Percentiles rank a stretch among this genome's conserved stretches.
phyloP scores from a whole-genome alignment of 2,888 invertebrate genomes.

The Leistus spinibarbis region DNA sequence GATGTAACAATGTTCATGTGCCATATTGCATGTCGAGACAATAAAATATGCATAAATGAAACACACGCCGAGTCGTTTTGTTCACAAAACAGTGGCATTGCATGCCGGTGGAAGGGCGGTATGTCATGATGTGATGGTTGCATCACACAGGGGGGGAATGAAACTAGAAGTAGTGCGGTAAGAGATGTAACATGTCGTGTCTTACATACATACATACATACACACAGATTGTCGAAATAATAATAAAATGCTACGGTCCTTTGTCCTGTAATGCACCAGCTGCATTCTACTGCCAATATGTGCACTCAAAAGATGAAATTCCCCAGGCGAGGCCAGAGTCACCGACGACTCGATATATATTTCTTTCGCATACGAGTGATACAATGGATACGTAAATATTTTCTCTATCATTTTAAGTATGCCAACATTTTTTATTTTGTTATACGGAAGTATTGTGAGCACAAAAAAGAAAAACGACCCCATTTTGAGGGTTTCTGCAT shows the following conservation, averaged over 20 bases:
- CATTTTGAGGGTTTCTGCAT: too few relatives aligned
- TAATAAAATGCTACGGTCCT: slow-evolving; percentile 36
- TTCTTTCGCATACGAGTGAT: background rate
- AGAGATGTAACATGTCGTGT: slow-evolving; percentile 13
- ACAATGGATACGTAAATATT: too few relatives aligned
- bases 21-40: slow-evolving; percentile 17
- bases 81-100: background rate
- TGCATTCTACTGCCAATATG: slow-evolving; percentile 36
- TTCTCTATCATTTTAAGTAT: too few relatives aligned
- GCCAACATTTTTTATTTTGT: too few relatives aligned
- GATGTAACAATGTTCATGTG: background rate
- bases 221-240: slow-evolving; percentile 39
- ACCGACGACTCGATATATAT: background rate
- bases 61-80: background rate
- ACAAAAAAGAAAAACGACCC: too few relatives aligned
- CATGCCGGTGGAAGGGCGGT: background rate
- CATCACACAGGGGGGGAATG: background rate
- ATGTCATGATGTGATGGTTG: background rate
- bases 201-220: too few relatives aligned
- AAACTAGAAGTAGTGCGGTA: background rate
- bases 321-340: slow-evolving; percentile 1
- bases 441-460: too few relatives aligned
- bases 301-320: slow-evolving; percentile 30
- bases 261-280: slow-evolving; percentile 35
- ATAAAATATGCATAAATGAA: slow-evolving; percentile 34